A percentile compares a stretch with the other conserved stretches of the same genome.
phyloP scores from a whole-genome alignment of 2,888 invertebrate species.

The Antheraea yamamai region DNA sequence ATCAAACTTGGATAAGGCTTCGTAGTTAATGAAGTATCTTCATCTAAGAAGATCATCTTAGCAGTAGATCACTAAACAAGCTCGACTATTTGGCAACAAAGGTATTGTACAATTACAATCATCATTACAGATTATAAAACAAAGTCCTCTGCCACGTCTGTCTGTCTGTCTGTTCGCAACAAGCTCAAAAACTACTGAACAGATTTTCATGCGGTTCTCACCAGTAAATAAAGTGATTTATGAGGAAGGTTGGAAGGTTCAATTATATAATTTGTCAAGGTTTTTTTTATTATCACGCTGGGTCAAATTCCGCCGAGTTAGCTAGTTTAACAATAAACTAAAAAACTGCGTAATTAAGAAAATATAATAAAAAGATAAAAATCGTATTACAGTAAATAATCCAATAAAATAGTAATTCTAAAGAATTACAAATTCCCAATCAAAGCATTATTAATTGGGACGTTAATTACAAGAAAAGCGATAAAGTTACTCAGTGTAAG shows the following conservation, averaged over 20 bases:
- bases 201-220: too few species aligned
- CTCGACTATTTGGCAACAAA: background rate
- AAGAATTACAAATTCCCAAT: background rate
- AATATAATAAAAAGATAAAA: background rate
- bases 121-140: too few species aligned
- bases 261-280: too few species aligned
- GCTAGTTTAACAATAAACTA: background rate
- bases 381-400: background rate
- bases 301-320: too few species aligned
- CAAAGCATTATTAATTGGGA: constrained; percentile 17
- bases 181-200: too few species aligned
- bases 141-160: too few species aligned
- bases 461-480: constrained; percentile 35
- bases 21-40: too few species aligned
- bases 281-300: too few species aligned
- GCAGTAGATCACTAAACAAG: background rate
- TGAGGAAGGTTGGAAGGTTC: too few species aligned
- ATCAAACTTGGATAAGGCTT: too few species aligned
- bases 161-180: too few species aligned
- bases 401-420: background rate
- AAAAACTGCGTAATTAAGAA: background rate
- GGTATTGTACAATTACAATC: background rate
- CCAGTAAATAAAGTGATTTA: too few species aligned
- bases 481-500: constrained; percentile 40
- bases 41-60: background rate